Percentiles rank a stretch among this genome's conserved stretches.
These are phyloP conservation scores for Chaetodon trifasciatus DNA, from an alignment of 2,797 vertebrate species.

Conservation along the genomic window DNA sequence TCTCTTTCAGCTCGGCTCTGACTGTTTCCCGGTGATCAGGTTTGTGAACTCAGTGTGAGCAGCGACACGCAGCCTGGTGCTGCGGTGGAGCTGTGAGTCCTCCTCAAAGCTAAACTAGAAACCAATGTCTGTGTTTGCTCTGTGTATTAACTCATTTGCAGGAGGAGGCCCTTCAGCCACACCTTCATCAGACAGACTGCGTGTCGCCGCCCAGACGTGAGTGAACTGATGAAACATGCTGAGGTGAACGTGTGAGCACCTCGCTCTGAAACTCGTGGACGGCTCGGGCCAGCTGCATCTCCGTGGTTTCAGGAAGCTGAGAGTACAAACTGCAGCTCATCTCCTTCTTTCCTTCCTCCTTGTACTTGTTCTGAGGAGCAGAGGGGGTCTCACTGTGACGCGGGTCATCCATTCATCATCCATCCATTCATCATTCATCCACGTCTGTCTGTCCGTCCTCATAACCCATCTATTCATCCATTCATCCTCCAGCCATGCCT, in stretches of 20 bases:
- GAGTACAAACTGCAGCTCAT: constrained; percentile 75
- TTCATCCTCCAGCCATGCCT: too few species aligned
- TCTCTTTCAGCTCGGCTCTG: not conserved
- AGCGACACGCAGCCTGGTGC: too few species aligned
- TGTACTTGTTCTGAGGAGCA: constrained; percentile 89
- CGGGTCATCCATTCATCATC: not conserved
- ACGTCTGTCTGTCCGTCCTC: too few species aligned
- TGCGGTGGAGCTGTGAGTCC: too few species aligned
- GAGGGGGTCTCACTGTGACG: not conserved
- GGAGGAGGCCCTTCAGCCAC: not conserved
- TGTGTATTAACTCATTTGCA: not conserved
- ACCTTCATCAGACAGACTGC: not conserved
- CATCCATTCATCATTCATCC: too few species aligned
- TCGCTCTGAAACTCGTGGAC: constrained; percentile 79
- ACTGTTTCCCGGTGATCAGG: too few species aligned
- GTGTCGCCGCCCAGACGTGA: not conserved
- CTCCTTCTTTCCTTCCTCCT: constrained; percentile 85
- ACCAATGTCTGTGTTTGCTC: not conserved
- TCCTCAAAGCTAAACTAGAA: not conserved
- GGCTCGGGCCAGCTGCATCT: constrained; percentile 74
- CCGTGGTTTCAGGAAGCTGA: constrained; percentile 72
- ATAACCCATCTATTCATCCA: too few species aligned
- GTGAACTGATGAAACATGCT: constrained; percentile 28
- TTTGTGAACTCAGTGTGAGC: too few species aligned
- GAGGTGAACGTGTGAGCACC: constrained; percentile 42